Percentiles rank a stretch among this genome's conserved stretches.
These are phyloP conservation scores for Leptoclinus maculatus DNA, from an alignment of 2,797 vertebrate species.

Conservation along the genomic window DNA sequence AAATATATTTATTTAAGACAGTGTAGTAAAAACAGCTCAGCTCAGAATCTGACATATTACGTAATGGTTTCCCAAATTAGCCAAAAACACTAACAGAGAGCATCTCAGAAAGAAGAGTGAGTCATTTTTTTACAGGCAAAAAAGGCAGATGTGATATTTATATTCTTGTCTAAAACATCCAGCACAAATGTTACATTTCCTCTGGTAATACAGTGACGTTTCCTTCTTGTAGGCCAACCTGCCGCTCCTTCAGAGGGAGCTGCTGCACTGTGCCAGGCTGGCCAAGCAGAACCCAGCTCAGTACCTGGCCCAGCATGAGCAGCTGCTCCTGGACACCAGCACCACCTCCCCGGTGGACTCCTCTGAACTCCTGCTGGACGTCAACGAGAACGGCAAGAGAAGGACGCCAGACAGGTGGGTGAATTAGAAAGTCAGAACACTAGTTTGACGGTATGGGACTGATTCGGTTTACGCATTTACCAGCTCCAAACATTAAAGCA, in stretches of 20 bases:
- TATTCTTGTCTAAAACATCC: neutral
- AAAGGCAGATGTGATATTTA: slow-evolving; percentile 2
- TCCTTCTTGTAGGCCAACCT: slow-evolving; percentile 90
- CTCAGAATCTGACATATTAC: neutral
- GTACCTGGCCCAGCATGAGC: slow-evolving; percentile 98
- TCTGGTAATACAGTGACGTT: slow-evolving; percentile 11
- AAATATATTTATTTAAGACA: slow-evolving; percentile 2
- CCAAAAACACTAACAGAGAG: neutral
- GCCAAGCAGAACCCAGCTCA: slow-evolving; percentile 99
- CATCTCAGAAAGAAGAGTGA: neutral
- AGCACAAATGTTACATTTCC: neutral
- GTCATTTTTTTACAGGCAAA: neutral
- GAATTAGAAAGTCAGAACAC: neutral
- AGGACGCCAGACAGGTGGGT: slow-evolving; percentile 81
- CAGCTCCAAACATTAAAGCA: slow-evolving; percentile 28
- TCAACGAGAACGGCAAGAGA: slow-evolving; percentile 89
- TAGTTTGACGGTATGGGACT: neutral
- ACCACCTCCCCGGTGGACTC: slow-evolving; percentile 94
- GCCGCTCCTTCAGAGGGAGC: slow-evolving; percentile 95
- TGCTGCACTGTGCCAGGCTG: slow-evolving; percentile 95
- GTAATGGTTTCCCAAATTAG: slow-evolving; percentile 6
- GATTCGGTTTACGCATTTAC: neutral
- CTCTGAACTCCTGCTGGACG: slow-evolving; percentile 93
- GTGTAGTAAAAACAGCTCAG: neutral
- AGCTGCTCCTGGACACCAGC: slow-evolving; percentile 95